These are phyloP conservation scores for Drosophila demipolita DNA, from an alignment of 2,888 invertebrate genomes.

Conservation along the genomic window DNA sequence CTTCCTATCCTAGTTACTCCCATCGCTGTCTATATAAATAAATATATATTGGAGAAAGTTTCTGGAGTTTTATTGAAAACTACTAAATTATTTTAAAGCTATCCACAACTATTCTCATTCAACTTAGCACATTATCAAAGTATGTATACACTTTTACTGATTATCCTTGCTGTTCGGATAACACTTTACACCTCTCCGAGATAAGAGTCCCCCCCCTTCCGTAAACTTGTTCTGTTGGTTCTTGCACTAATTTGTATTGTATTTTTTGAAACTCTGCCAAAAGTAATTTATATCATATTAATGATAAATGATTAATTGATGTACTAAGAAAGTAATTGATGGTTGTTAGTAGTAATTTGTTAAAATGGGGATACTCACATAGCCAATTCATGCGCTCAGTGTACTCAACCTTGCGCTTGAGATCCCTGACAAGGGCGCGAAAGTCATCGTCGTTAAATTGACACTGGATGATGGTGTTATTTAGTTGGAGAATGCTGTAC, in stretches of 20 bases:
- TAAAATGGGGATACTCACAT: constrained; percentile 80
- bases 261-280: too few relatives aligned
- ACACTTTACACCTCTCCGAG: too few relatives aligned
- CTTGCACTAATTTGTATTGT: neutral
- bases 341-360: neutral
- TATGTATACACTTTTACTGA: too few relatives aligned
- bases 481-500: constrained; percentile 84
- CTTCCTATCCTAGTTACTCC: neutral
- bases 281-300: neutral
- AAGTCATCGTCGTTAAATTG: constrained; percentile 85
- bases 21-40: neutral
- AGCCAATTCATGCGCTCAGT: constrained; percentile 85
- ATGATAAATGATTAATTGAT: too few relatives aligned
- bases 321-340: neutral
- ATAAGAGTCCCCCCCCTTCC: neutral
- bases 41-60: too few relatives aligned
- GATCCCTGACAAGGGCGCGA: constrained; percentile 84
- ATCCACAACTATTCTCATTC: too few relatives aligned
- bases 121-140: too few relatives aligned
- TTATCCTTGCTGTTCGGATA: too few relatives aligned
- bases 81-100: too few relatives aligned
- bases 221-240: neutral
- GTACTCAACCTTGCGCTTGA: constrained; percentile 85
- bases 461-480: constrained; percentile 85
- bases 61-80: too few relatives aligned